Percentiles rank a stretch among this genome's conserved stretches.
phyloP scores from a whole-genome alignment of 2,888 invertebrate species.

The Phengaris arion region DNA sequence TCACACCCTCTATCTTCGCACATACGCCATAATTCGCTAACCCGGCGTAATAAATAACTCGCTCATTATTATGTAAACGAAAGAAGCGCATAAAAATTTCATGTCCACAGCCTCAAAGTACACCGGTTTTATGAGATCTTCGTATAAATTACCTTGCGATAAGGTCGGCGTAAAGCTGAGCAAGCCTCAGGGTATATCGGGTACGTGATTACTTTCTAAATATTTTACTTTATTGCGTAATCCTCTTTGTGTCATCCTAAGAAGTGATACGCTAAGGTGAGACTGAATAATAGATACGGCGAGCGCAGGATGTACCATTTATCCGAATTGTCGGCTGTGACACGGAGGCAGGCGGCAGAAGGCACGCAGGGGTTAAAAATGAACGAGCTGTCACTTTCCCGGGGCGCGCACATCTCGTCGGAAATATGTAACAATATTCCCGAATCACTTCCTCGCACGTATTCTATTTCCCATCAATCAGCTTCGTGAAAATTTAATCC shows the following conservation, averaged over 20 bases:
- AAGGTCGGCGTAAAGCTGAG: constrained; percentile 46
- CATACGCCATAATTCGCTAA: constrained; percentile 14
- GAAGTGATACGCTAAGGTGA: constrained; percentile 58
- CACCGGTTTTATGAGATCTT: constrained; percentile 13
- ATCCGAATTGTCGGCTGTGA: constrained; percentile 70
- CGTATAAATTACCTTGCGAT: constrained; percentile 38
- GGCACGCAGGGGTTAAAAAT: constrained; percentile 62
- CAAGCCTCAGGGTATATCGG: constrained; percentile 54
- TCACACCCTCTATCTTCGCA: not conserved
- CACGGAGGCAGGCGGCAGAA: constrained; percentile 45
- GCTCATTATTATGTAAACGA: constrained; percentile 27
- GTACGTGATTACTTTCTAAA: constrained; percentile 73
- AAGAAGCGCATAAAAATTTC: constrained; percentile 31
- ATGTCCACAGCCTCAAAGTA: constrained; percentile 43
- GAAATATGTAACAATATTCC: constrained; percentile 20
- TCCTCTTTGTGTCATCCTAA: constrained; percentile 67
- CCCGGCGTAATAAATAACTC: constrained; percentile 13
- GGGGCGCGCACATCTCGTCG: constrained; percentile 34
- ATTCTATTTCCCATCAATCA: constrained; percentile 20
- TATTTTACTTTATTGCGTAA: constrained; percentile 74
- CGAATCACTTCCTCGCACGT: constrained; percentile 17
- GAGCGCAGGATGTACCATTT: constrained; percentile 69
- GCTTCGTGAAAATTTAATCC: constrained; percentile 15
- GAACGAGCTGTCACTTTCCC: constrained; percentile 60
- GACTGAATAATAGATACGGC: constrained; percentile 69